Evolutionary conservation across 2,113 vertebrate genomes (phyloP).

Genomic region (Anolis sagrei): DNA sequence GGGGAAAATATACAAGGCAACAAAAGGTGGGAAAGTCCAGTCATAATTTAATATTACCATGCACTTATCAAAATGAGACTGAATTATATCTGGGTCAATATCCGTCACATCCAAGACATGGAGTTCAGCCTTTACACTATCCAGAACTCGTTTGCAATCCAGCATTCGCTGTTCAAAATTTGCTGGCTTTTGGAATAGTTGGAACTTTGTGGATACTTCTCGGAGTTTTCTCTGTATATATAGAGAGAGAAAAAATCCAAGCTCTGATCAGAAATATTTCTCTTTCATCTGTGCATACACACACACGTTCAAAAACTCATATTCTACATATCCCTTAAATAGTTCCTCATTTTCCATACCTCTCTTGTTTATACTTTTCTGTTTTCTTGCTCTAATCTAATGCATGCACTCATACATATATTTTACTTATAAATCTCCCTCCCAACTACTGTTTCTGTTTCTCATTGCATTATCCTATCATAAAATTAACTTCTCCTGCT

Average conservation of each 20-base stretch:
- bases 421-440: background rate
- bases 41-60: slow-evolving; percentile 82
- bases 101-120: slow-evolving; percentile 87
- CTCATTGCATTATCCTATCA: background rate
- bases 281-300: no score
- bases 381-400: background rate
- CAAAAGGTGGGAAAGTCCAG: background rate
- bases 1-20: background rate
- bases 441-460: background rate
- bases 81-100: slow-evolving; percentile 88
- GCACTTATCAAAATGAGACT: slow-evolving; percentile 87
- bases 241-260: slow-evolving; percentile 25
- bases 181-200: slow-evolving; percentile 98
- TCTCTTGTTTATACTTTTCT: background rate
- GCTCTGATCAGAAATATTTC: background rate
- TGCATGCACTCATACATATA: no score
- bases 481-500: background rate
- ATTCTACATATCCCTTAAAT: no score
- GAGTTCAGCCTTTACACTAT: slow-evolving; percentile 89
- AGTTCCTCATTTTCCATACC: background rate
- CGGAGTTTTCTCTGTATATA: slow-evolving; percentile 89
- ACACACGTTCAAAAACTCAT: background rate
- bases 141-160: slow-evolving; percentile 91
- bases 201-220: slow-evolving; percentile 95
- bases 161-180: slow-evolving; percentile 99